Conservation (phyloP, 1,140 invertebrate genomes). For the Laupala kohalensis region DNA sequence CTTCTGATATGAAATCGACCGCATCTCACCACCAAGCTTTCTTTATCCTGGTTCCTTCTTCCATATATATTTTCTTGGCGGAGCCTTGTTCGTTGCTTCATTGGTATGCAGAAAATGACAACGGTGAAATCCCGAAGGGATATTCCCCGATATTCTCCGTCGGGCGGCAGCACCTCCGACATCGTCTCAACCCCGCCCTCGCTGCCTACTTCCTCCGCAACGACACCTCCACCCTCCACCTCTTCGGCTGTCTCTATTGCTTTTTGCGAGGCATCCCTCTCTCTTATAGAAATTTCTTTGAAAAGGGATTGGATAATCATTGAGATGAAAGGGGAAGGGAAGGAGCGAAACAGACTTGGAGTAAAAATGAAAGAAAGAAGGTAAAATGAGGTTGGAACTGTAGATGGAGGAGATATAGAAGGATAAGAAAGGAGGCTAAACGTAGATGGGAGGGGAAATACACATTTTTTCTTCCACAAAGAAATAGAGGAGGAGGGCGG, state of each 20-base stretch:
- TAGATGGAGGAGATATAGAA: too few species aligned
- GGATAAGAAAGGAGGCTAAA: too few species aligned
- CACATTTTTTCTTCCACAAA: neutral
- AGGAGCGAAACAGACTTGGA: too few species aligned
- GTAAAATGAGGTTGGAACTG: too few species aligned
- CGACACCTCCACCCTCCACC: neutral
- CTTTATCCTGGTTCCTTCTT: neutral
- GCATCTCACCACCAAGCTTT: neutral
- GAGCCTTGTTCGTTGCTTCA: neutral
- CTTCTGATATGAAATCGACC: neutral
- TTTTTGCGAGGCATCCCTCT: neutral
- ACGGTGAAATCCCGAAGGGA: neutral
- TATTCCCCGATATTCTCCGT: neutral
- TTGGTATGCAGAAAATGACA: neutral
- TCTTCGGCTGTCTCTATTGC: neutral
- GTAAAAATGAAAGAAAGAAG: too few species aligned
- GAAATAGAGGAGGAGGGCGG: neutral
- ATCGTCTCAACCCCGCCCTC: too few species aligned
- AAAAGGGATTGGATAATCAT: too few species aligned
- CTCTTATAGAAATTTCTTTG: neutral
- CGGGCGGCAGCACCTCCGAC: neutral
- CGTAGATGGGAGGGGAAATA: too few species aligned
- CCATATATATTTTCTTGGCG: neutral
- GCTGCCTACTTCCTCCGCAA: neutral
- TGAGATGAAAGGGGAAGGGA: neutral